These are phyloP conservation scores for Trinorchestia longiramus DNA, from an alignment of 1,140 invertebrate genomes.

Conservation along the genomic window DNA sequence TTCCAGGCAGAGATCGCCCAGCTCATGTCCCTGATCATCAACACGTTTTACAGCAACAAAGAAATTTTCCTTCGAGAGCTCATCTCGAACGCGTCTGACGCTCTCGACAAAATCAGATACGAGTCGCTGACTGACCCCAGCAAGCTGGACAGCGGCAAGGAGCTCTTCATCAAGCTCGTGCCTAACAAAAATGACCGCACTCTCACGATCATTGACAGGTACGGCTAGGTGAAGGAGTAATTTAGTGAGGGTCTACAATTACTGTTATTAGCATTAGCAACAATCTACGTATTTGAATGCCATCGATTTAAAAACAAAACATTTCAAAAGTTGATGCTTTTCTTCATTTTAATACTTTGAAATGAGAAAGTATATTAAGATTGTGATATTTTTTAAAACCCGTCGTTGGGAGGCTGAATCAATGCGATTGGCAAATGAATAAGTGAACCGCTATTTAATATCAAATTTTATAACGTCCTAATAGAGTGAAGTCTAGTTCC, in stretches of 20 bases:
- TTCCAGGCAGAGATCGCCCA: conserved; percentile 97
- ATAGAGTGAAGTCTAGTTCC: no score
- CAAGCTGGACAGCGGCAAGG: conserved; percentile 87
- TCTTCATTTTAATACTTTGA: background rate
- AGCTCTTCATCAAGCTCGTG: conserved; percentile 90
- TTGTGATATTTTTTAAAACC: background rate
- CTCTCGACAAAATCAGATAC: conserved; percentile 77
- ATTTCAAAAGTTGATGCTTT: background rate
- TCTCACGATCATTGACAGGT: conserved; percentile 89
- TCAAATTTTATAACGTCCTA: no score
- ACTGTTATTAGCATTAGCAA: background rate
- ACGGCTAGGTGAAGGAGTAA: background rate
- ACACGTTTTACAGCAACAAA: conserved; percentile 99
- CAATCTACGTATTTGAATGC: background rate
- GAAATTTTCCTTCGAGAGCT: conserved; percentile 99
- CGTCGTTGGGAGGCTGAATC: no score
- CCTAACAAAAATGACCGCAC: conserved; percentile 91
- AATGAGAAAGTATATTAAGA: background rate
- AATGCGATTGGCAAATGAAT: no score
- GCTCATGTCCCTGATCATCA: conserved; percentile 98
- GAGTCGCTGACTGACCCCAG: conserved; percentile 91
- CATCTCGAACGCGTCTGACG: conserved; percentile 90
- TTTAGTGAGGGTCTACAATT: background rate
- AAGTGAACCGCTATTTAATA: no score
- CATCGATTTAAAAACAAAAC: background rate